phyloP scores from a whole-genome alignment of 2,888 invertebrate genomes.

The Scelioninae gen. 1 region DNA sequence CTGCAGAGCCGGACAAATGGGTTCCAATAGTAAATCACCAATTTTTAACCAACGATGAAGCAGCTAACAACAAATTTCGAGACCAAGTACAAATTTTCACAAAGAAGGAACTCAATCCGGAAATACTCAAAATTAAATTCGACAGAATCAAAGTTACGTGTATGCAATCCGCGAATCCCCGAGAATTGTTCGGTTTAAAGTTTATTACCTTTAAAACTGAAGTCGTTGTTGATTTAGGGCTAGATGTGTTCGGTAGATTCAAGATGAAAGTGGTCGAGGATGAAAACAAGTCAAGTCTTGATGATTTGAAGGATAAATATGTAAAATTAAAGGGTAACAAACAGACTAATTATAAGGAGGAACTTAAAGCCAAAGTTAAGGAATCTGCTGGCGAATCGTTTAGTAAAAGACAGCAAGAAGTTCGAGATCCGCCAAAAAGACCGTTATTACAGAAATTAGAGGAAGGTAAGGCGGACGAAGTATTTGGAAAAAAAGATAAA shows the following conservation, averaged over 20 bases:
- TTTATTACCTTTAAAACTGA: conserved; percentile 80
- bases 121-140: conserved; percentile 79
- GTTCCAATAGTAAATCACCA: conserved; percentile 79
- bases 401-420: conserved; percentile 75
- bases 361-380: conserved; percentile 75
- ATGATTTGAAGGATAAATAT: conserved; percentile 79
- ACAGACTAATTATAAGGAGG: conserved; percentile 75
- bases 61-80: conserved; percentile 78
- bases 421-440: conserved; percentile 73
- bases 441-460: conserved; percentile 78
- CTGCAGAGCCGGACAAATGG: conserved; percentile 80
- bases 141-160: conserved; percentile 81
- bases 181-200: conserved; percentile 79
- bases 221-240: conserved; percentile 76
- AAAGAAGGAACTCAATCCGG: conserved; percentile 80
- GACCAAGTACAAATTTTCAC: conserved; percentile 82
- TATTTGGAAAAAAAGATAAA: conserved; percentile 69
- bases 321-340: conserved; percentile 72
- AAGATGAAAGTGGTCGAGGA: conserved; percentile 76
- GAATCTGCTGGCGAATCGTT: conserved; percentile 74
- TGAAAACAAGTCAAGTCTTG: conserved; percentile 30
- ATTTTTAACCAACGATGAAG: conserved; percentile 81
- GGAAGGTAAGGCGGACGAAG: conserved; percentile 73
- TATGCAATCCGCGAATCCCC: conserved; percentile 82
- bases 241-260: conserved; percentile 81